phyloP scores from a whole-genome alignment of 2,888 invertebrate genomes.

The Odontocolon sp. region DNA sequence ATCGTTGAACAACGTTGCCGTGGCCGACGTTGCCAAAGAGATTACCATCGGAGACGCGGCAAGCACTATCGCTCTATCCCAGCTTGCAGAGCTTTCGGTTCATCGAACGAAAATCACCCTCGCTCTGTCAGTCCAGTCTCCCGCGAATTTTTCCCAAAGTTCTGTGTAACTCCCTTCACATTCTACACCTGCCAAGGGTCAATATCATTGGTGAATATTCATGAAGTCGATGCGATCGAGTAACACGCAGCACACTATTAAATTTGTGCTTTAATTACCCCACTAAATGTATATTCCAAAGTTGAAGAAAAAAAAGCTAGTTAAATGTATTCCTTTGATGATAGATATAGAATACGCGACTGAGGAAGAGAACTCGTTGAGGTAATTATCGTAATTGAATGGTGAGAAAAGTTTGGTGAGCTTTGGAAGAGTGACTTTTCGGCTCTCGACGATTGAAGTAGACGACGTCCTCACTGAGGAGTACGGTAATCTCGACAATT shows the following conservation, averaged over 20 bases:
- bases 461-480: too few species aligned
- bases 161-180: slow-evolving; percentile 34
- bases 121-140: neutral
- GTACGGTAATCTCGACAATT: neutral
- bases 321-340: neutral
- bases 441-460: neutral
- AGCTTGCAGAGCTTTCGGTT: slow-evolving; percentile 42
- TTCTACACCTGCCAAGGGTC: slow-evolving; percentile 34
- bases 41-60: slow-evolving; percentile 55
- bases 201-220: slow-evolving; percentile 55
- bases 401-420: neutral
- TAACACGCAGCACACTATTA: slow-evolving; percentile 2
- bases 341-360: neutral
- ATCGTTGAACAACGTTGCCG: slow-evolving; percentile 60
- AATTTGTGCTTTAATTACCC: slow-evolving; percentile 25
- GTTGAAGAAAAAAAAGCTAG: neutral
- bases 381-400: neutral
- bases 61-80: neutral
- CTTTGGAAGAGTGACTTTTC: neutral
- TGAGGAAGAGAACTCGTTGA: neutral
- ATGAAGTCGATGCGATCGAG: slow-evolving; percentile 24
- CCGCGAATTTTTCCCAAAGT: slow-evolving; percentile 35
- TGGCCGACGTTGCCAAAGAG: slow-evolving; percentile 44
- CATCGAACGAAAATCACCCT: slow-evolving; percentile 47
- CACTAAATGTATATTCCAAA: neutral